Percentiles rank a stretch among this genome's conserved stretches.
Evolutionary conservation across 2,888 invertebrate genomes (phyloP).

Genomic region (Cosmopolites sordidus): DNA sequence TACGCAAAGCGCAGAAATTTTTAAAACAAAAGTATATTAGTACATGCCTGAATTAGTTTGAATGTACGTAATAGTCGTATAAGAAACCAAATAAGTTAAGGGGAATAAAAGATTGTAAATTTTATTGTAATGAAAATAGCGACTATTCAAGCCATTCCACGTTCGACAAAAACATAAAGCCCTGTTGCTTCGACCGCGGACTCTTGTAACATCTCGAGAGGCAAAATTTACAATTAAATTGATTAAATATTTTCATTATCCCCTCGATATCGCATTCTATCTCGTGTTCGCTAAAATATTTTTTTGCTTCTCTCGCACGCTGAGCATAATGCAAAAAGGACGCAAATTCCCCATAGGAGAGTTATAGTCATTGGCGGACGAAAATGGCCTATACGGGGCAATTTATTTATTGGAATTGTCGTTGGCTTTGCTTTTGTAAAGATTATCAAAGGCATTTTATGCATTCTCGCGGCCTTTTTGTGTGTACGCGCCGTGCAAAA

Average conservation of each 20-base stretch:
- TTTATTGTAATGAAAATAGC: too few species aligned
- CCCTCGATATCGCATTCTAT: conserved; percentile 41
- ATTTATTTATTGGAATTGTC: conserved; percentile 28
- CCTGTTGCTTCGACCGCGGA: not conserved
- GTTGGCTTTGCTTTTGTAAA: conserved; percentile 26
- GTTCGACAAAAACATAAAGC: too few species aligned
- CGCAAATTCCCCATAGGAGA: conserved; percentile 26
- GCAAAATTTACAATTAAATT: conserved; percentile 45
- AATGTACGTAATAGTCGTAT: too few species aligned
- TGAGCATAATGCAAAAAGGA: conserved; percentile 22
- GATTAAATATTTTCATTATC: conserved; percentile 46
- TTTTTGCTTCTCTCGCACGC: conserved; percentile 26
- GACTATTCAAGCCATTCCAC: too few species aligned
- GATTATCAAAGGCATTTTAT: conserved; percentile 29
- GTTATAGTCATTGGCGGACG: conserved; percentile 25
- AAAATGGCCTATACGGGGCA: conserved; percentile 26
- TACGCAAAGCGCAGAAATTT: too few species aligned
- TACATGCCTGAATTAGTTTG: too few species aligned
- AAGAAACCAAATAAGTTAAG: too few species aligned
- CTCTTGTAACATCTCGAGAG: not conserved
- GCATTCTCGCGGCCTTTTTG: conserved; percentile 27
- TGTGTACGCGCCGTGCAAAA: conserved; percentile 23
- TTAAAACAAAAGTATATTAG: too few species aligned
- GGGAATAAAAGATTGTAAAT: too few species aligned
- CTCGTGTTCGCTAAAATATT: conserved; percentile 37